A percentile compares a stretch with the other conserved stretches of the same genome.
Evolutionary conservation across 2,888 invertebrate genomes (phyloP).

Genomic region (Leucophenga montana): DNA sequence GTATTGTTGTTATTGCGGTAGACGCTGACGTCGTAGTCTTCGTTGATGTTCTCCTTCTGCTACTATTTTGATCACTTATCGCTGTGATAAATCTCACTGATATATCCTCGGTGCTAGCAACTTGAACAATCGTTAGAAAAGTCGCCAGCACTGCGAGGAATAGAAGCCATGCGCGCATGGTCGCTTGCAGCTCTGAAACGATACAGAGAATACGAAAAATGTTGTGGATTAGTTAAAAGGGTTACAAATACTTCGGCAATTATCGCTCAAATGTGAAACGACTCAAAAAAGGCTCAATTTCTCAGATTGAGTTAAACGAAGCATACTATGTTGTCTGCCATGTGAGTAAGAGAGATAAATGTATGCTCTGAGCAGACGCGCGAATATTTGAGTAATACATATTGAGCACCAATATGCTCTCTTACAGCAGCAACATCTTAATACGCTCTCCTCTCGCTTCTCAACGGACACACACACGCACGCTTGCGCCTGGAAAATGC

Average conservation of each 20-base stretch:
- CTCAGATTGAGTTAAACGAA: neutral
- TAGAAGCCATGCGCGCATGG: constrained; percentile 74
- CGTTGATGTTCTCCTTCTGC: neutral
- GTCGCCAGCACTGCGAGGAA: constrained; percentile 75
- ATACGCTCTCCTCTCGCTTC: constrained; percentile 4
- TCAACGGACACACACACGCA: constrained; percentile 22
- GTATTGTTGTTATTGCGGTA: constrained; percentile 42
- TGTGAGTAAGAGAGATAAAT: constrained; percentile 41
- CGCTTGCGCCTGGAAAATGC: constrained; percentile 33
- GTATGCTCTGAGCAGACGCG: constrained; percentile 19
- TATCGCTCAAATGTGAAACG: neutral
- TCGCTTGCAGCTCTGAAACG: constrained; percentile 74
- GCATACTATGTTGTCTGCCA: neutral
- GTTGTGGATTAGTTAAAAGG: constrained; percentile 65
- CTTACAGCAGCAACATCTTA: constrained; percentile 7
- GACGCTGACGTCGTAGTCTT: constrained; percentile 38
- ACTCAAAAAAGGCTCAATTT: neutral
- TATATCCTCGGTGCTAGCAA: constrained; percentile 74
- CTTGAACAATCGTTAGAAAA: constrained; percentile 73
- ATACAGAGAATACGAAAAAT: constrained; percentile 66
- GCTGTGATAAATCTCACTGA: constrained; percentile 67
- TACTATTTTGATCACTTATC: constrained; percentile 44
- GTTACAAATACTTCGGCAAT: constrained; percentile 45
- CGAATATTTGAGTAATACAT: too few species aligned
- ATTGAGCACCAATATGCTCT: constrained; percentile 4